Evolutionary conservation across 2,797 vertebrate species (phyloP), one percentile per base, ranked within the genome.

Genomic region (Pelobates cultripes): DNA sequence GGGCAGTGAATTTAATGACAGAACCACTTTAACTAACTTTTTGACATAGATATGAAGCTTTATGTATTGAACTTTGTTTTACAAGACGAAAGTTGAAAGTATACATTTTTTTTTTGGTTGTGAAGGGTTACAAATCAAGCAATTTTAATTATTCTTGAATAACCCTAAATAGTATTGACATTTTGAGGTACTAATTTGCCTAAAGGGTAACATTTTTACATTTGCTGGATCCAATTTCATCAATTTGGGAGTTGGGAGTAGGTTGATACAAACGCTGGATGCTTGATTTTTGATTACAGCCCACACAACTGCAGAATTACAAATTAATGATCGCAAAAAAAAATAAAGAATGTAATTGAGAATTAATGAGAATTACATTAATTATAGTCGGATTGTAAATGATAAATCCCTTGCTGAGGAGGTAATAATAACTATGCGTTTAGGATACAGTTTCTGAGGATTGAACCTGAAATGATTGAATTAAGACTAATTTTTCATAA

Each of bases 301-400:
- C 51, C 28, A 61, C 72, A 47, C 42, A 53, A 53, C 42, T 42
- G 10, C 28, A 61, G 15, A 1, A 17, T 43, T 61, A 63, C 43
- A 69, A 81, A 75, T 70, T 47, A 70, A 61, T 51, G 45, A 4
- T 69, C 57, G 42, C 12, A 61, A 57, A 7, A 57, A 57, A 57
- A 12, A 57, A 74, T 45, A 43, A 67, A 28, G 12, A 6, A 47
- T 75, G 53, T 63, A 75, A 70, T 79, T 66, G 28, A 13, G 7
- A 70, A 75, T 75, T 81, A 75, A 75, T 81, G 72, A 73, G 53
- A 17, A 42, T 70, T 40, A 75, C 74, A 66, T 51, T 75, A 81
- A 69, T 70, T 63, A 70, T 81, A 4, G 42, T 41, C 53, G 57
- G 72, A 69, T 63, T 80, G 61, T 80, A 80, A 80, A 75, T 57